Conservation (phyloP, 2,888 invertebrate genomes). For the Stenodera caucasica region DNA sequence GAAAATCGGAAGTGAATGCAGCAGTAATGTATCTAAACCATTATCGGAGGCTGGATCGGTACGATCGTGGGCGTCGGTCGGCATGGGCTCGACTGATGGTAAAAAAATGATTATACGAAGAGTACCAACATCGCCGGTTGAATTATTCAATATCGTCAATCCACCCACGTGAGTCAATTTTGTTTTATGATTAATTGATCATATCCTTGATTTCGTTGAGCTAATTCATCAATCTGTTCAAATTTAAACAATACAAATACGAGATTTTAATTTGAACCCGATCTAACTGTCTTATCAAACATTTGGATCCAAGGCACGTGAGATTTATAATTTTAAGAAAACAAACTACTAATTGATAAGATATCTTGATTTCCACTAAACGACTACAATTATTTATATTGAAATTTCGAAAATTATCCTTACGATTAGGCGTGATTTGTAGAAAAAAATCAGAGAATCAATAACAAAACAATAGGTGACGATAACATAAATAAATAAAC, state of each 20-base stretch:
- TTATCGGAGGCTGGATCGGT: slow-evolving; percentile 72
- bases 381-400: no score
- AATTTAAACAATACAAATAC: no score
- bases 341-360: neutral
- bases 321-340: neutral
- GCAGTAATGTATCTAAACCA: slow-evolving; percentile 57
- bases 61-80: slow-evolving; percentile 79
- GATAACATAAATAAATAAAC: neutral
- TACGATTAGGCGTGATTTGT: no score
- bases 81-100: slow-evolving; percentile 88
- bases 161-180: slow-evolving; percentile 72
- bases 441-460: no score
- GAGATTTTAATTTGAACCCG: neutral
- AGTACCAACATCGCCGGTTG: slow-evolving; percentile 83
- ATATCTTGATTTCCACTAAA: no score
- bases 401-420: no score
- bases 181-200: neutral
- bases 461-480: neutral
- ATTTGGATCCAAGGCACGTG: neutral
- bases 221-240: neutral
- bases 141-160: slow-evolving; percentile 82
- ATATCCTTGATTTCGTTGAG: neutral
- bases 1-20: slow-evolving; percentile 57
- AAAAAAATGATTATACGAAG: slow-evolving; percentile 80
- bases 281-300: neutral